These are phyloP conservation scores for Tanypteryx hageni DNA, from an alignment of 2,888 invertebrate genomes.

Conservation along the genomic window DNA sequence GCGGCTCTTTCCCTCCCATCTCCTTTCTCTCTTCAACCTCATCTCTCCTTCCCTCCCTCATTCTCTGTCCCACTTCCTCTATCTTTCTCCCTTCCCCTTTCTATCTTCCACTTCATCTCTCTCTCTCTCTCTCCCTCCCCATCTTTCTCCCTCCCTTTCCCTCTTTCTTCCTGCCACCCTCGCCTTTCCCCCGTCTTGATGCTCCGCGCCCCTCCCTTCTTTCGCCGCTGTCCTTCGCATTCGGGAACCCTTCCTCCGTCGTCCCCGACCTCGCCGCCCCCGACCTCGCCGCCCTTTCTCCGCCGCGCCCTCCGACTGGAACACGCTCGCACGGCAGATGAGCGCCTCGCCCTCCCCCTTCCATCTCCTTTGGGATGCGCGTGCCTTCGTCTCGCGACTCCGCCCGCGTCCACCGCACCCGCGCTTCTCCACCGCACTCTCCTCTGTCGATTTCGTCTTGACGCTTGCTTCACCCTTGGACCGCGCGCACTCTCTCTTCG, in stretches of 20 bases:
- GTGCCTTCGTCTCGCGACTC: neutral
- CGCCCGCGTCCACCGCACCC: neutral
- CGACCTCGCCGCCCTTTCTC: neutral
- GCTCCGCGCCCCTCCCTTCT: neutral
- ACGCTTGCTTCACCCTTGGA: neutral
- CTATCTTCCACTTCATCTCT: neutral
- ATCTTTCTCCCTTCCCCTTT: neutral
- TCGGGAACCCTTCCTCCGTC: constrained; percentile 15
- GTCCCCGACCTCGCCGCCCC: neutral
- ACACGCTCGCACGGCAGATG: neutral
- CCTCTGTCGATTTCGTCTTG: neutral
- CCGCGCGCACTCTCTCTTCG: too few species aligned
- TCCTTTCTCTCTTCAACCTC: neutral
- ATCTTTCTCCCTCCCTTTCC: neutral
- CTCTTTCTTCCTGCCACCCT: neutral
- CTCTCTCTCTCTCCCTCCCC: neutral
- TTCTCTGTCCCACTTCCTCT: neutral
- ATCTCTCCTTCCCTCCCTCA: neutral
- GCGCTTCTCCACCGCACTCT: neutral
- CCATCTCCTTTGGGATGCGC: neutral
- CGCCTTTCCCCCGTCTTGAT: too few species aligned
- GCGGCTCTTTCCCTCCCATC: neutral
- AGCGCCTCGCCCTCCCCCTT: neutral
- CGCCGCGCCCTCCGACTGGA: neutral
- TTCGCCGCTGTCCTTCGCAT: neutral